Percentiles rank a stretch among this genome's conserved stretches.
phyloP scores from a whole-genome alignment of 2,113 vertebrate genomes.

The Plestiodon gilberti region DNA sequence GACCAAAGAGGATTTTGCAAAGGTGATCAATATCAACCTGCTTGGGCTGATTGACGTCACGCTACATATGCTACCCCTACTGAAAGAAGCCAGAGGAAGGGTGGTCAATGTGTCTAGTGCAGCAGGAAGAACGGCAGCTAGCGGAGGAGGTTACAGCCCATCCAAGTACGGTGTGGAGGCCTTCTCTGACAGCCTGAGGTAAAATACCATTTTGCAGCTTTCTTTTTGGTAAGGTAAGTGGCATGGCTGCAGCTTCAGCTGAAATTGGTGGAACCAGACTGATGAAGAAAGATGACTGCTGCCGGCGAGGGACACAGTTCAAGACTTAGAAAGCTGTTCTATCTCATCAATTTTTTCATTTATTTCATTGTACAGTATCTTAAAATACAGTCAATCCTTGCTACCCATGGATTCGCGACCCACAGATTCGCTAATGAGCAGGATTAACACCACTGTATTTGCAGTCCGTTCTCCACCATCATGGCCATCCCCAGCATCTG shows the following conservation, averaged over 20 bases:
- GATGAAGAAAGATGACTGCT: not conserved
- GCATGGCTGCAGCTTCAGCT: not conserved
- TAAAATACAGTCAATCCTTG: no score
- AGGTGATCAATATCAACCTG: constrained; percentile 68
- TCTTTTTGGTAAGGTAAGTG: not conserved
- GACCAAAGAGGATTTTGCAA: not conserved
- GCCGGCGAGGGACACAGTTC: no score
- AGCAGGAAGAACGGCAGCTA: constrained; percentile 64
- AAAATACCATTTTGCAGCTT: constrained; percentile 3
- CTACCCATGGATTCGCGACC: no score
- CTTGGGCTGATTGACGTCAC: constrained; percentile 71
- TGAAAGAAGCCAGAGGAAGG: constrained; percentile 70
- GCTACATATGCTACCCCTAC: constrained; percentile 70
- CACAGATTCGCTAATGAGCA: no score
- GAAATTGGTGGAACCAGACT: not conserved
- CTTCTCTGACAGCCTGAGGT: constrained; percentile 79
- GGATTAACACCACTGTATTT: no score
- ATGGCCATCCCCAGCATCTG: no score
- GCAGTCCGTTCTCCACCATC: no score
- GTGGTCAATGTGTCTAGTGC: constrained; percentile 74
- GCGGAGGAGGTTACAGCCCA: constrained; percentile 61
- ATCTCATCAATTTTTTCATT: no score
- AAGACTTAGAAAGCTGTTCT: no score
- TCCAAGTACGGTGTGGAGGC: constrained; percentile 78
- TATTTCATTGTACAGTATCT: no score